A percentile compares a stretch with the other conserved stretches of the same genome.
Conservation (phyloP, 2,888 invertebrate genomes). For the Trypoxylon attenuatum region DNA sequence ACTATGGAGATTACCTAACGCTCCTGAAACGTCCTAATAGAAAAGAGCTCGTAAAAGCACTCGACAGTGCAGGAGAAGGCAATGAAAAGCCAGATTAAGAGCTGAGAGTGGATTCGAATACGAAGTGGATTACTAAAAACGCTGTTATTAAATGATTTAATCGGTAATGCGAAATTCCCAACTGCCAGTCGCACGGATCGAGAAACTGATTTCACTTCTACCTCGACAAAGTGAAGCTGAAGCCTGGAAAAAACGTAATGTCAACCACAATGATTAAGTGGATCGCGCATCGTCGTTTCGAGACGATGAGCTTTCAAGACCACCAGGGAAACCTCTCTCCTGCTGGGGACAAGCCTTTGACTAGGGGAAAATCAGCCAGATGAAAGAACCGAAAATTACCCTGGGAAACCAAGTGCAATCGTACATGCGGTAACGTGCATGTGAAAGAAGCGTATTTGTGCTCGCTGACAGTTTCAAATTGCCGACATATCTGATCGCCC, state of each 20-base stretch:
- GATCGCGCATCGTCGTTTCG: conserved; percentile 1
- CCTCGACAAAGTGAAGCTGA: background rate
- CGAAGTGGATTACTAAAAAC: too few species aligned
- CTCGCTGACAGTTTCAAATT: too few species aligned
- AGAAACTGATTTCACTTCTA: background rate
- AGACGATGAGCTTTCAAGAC: conserved; percentile 18
- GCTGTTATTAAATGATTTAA: background rate
- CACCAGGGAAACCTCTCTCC: conserved; percentile 7
- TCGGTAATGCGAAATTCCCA: background rate
- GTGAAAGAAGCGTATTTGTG: too few species aligned
- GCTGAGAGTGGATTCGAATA: background rate
- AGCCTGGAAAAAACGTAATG: too few species aligned
- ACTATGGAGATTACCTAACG: background rate
- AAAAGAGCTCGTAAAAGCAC: background rate
- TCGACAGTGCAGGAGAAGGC: background rate
- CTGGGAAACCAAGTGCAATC: background rate
- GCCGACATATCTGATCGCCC: too few species aligned
- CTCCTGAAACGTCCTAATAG: background rate
- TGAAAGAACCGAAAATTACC: background rate
- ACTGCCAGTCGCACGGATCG: background rate
- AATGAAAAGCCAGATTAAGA: background rate
- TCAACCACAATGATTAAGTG: background rate
- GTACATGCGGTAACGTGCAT: too few species aligned
- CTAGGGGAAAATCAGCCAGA: background rate
- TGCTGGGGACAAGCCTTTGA: conserved; percentile 5